Evolutionary conservation across 2,113 vertebrate species (phyloP).

Genomic region (Ictidomys tridecemlineatus): DNA sequence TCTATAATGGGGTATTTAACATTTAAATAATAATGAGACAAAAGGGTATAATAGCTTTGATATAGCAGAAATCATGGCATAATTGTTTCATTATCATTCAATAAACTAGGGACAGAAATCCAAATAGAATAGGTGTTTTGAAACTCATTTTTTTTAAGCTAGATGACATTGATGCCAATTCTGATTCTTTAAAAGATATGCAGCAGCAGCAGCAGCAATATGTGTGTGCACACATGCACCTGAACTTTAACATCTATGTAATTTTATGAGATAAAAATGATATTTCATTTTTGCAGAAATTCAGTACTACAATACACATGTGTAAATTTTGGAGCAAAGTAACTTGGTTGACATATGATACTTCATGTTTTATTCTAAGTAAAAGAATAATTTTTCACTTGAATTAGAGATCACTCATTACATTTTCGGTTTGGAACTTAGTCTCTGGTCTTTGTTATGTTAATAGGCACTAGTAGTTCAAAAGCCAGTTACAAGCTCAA

Average conservation of each 20-base stretch:
- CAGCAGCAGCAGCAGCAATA: background rate
- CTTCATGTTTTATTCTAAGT: slow-evolving; percentile 46
- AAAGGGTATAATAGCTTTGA: slow-evolving; percentile 42
- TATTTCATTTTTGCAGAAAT: slow-evolving; percentile 38
- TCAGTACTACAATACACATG: background rate
- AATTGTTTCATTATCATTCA: slow-evolving; percentile 67
- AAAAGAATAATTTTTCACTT: slow-evolving; percentile 7
- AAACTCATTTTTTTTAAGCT: background rate
- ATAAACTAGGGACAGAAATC: background rate
- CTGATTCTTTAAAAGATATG: background rate
- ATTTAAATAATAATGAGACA: slow-evolving; percentile 71
- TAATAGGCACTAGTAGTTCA: background rate
- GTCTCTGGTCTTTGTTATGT: background rate
- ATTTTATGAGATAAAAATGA: slow-evolving; percentile 47
- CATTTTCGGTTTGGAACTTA: slow-evolving; percentile 35
- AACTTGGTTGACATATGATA: slow-evolving; percentile 50
- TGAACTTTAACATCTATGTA: background rate
- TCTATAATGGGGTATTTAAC: slow-evolving; percentile 58
- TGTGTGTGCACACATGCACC: fast-evolving
- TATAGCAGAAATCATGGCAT: background rate
- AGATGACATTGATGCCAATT: background rate
- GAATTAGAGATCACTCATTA: slow-evolving; percentile 31
- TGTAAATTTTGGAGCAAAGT: slow-evolving; percentile 11
- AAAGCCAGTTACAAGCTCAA: background rate
- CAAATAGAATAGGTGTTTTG: slow-evolving; percentile 19